Evolutionary conservation across 2,797 vertebrate species (phyloP).

Genomic region (Cuculus canorus): DNA sequence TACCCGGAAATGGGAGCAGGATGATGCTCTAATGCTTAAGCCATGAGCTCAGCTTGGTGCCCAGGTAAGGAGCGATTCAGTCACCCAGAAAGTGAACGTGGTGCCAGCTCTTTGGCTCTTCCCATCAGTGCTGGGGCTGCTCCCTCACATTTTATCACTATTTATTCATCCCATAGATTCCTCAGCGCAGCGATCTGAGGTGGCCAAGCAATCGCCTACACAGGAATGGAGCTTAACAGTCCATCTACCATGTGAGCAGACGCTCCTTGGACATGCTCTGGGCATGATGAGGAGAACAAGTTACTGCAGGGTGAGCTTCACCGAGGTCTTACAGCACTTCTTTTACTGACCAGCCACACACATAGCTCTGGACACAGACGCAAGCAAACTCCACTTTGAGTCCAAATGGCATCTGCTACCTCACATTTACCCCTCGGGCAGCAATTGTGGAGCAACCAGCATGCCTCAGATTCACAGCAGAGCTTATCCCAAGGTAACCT

Average conservation of each 20-base stretch:
- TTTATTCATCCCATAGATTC: not conserved
- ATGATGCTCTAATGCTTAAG: not conserved
- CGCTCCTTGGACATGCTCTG: not conserved
- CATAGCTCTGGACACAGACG: not conserved
- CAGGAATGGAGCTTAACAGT: not conserved
- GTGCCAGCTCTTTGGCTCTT: not conserved
- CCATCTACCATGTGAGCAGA: not conserved
- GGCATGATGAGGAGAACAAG: not conserved
- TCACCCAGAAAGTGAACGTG: fast-evolving
- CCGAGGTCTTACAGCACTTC: not conserved
- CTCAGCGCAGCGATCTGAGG: not conserved
- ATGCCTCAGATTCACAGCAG: not conserved
- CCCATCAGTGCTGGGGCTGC: not conserved
- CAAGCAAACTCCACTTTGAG: not conserved
- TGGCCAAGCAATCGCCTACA: fast-evolving
- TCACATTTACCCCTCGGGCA: not conserved
- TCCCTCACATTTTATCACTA: not conserved
- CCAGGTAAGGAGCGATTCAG: not conserved
- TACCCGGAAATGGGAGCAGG: not conserved
- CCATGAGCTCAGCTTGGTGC: fast-evolving
- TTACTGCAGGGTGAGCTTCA: conserved; percentile 27
- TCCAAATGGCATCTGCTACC: conserved; percentile 8
- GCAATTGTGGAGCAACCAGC: not conserved
- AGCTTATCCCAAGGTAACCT: conserved; percentile 31
- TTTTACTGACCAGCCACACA: not conserved